phyloP scores from a whole-genome alignment of 2,113 vertebrate genomes.

The Mesembrinibis cayennensis region DNA sequence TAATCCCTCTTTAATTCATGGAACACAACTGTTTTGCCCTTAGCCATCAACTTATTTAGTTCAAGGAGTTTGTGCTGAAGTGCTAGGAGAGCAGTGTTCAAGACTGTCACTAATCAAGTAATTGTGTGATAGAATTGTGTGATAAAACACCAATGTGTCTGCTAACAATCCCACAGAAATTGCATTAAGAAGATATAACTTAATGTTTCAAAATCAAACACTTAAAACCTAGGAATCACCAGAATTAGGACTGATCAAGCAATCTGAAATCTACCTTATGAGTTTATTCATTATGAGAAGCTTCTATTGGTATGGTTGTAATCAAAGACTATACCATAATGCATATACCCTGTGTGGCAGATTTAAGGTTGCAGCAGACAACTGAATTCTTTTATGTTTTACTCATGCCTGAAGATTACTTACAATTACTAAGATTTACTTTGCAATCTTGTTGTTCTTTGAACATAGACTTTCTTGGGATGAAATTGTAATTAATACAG shows the following conservation, averaged over 20 bases:
- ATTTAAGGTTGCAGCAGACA: background rate
- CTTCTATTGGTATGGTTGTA: background rate
- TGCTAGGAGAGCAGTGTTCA: background rate
- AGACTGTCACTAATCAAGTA: background rate
- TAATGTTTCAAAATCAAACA: background rate
- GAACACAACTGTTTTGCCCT: background rate
- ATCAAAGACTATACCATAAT: background rate
- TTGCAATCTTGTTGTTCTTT: background rate
- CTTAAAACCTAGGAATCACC: background rate
- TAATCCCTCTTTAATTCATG: background rate
- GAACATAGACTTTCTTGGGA: background rate
- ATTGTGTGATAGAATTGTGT: background rate
- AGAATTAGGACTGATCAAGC: background rate
- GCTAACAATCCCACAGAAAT: background rate
- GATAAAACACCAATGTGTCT: background rate
- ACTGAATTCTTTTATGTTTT: background rate
- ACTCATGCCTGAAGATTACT: background rate
- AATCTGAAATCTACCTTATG: background rate
- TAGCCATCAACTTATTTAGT: background rate
- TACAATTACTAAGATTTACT: background rate
- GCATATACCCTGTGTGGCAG: background rate
- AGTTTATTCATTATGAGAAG: background rate
- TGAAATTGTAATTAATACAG: background rate
- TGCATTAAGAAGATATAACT: background rate
- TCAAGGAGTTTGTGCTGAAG: background rate